Base-by-base conservation (phyloP, 1,140 invertebrate genomes). In the Tetranychus cinnabarinus region DNA sequence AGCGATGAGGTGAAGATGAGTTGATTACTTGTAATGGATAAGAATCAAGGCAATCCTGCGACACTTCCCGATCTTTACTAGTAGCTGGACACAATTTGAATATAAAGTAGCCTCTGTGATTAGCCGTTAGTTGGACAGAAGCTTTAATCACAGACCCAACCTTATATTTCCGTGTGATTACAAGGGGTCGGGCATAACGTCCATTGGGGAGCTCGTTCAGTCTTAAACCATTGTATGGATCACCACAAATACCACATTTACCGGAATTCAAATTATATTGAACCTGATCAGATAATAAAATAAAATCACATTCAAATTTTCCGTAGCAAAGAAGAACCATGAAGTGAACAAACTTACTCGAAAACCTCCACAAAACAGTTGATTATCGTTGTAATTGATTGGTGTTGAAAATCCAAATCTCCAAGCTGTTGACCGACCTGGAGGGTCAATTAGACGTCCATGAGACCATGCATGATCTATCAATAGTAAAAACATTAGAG, bases 341-440 rank as follows among this genome's bases (percentile, higher is more conserved):
- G 5, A 42, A 42, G 10, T 42, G 5, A 42, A 6, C 39, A 42
- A 42, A 42, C 39, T 42, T 10, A 42, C 39, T 10, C 5, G 5
- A 10, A 86, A 86, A 3, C 88, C 88, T 2, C 88, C 88, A 70
- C 88, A 92, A 71, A 84, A 89, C 2, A 85, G 76, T 69, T 90
- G 85, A 69, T 89, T 83, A 69, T 92, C 88, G 68, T 90, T 88
- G 73, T 89, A 91, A 69, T 88, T 84, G 52, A 77, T 75, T 3
- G 81, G 79, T 3, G 83, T 84, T 61, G 80, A 73, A 70, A 82
- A 86, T 37, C 83, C 82, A 67, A 77, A 80, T 46, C 85, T 76
- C 85, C 84, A 88, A 71, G 84, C 84, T 0, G 83, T 83, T 6
- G 85, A 83, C 62, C 87, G 75, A 23, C 83, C 85, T 1, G 86